Base-by-base conservation (phyloP, 2,888 invertebrate species). In the Acleris holmiana region DNA sequence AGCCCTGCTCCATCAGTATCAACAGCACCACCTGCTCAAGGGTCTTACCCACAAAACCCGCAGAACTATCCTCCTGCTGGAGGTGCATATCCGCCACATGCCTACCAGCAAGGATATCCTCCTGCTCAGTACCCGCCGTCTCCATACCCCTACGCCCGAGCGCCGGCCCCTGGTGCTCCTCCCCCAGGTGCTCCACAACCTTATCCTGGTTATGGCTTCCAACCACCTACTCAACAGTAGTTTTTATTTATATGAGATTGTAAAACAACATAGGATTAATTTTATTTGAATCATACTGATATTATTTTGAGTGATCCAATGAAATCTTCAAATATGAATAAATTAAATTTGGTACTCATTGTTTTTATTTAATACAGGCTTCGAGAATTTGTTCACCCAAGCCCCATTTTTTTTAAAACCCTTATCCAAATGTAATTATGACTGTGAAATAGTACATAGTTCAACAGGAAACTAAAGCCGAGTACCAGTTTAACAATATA, bases 181-280 rank as follows among this genome's bases (percentile, higher is more conserved):
- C 96, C 96, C 68, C 95, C 95, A 4, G 95, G 95, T 21, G 96
- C 94, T 7, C 94, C 96, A 6, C 95, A 96, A 70, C 95, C 95
- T 67, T 97, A 97, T 80, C 95, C 94, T 7, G 95, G 96, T 46
- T 97, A 96, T 80, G 95, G 96, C 57, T 96, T 96, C 80, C 96
- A 97, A 76, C 97, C 97, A 68, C 96, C 96, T 56, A 94, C 95
- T 35, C 95, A 95, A 82, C 95, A 94, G 75, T 89, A 82, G 71
- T 49, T 35, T 15, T 53, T 23, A 49, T 46, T 60, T 25, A 49
- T 19, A 17, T 46, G 17, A 44, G 44, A 44, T 44, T 44, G 15
- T n/a, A 5, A 15, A 44, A 44, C n/a, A n/a, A 44, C 44, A 15
- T 17, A 35, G 13, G 13, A 35, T 35, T 29, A 29, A 17, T n/a